These are phyloP conservation scores for Hydropsyche tenuis DNA, from an alignment of 1,140 invertebrate genomes.

Conservation along the genomic window DNA sequence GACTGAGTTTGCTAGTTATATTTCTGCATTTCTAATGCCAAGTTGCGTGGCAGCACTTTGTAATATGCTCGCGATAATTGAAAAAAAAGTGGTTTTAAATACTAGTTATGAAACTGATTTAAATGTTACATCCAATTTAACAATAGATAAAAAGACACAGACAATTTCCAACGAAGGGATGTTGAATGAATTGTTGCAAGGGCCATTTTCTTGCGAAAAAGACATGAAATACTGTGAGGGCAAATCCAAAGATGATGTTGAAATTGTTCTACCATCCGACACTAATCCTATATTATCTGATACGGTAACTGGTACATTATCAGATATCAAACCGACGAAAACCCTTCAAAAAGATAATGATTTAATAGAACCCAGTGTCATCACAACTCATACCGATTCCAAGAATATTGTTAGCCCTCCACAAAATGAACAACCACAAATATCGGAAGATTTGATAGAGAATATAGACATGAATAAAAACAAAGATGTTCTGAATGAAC, in stretches of 20 bases:
- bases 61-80: constrained; percentile 71
- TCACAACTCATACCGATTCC: constrained; percentile 28
- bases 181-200: constrained; percentile 41
- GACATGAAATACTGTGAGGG: constrained; percentile 39
- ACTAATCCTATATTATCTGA: constrained; percentile 36
- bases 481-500: constrained; percentile 13
- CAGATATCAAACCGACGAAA: constrained; percentile 56
- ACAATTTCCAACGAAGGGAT: constrained; percentile 27
- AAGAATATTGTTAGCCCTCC: constrained; percentile 11
- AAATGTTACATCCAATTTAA: constrained; percentile 61
- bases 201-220: constrained; percentile 40
- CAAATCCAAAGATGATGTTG: constrained; percentile 26
- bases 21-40: constrained; percentile 67
- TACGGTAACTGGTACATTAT: not conserved
- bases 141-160: constrained; percentile 54
- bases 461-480: constrained; percentile 37
- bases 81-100: constrained; percentile 73
- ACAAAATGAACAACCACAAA: constrained; percentile 17
- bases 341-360: constrained; percentile 49
- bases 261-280: constrained; percentile 15
- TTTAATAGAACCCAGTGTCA: constrained; percentile 37
- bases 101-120: constrained; percentile 63
- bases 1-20: constrained; percentile 61
- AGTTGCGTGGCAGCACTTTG: constrained; percentile 79
- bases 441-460: constrained; percentile 7